These are phyloP conservation scores for Syncerus caffer DNA, from an alignment of 2,797 vertebrate species.

Conservation along the genomic window DNA sequence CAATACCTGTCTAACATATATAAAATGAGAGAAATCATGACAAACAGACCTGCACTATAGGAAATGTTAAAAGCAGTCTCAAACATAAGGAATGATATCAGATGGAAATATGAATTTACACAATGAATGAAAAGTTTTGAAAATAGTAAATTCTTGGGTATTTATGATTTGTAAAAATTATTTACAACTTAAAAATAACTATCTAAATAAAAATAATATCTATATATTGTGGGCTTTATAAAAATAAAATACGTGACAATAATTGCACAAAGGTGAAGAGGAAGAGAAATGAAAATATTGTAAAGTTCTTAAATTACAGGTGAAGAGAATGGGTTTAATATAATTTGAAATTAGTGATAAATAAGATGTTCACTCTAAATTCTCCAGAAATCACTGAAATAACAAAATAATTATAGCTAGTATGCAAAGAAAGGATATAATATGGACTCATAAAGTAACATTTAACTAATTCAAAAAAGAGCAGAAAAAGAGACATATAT, in stretches of 20 bases:
- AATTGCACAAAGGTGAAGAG: neutral
- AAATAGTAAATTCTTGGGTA: neutral
- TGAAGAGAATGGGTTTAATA: neutral
- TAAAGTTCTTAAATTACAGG: neutral
- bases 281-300: neutral
- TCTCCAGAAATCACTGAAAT: neutral
- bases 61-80: neutral
- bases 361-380: neutral
- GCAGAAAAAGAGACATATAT: neutral
- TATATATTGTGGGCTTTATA: neutral
- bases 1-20: neutral
- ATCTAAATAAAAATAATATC: neutral
- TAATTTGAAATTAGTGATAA: neutral
- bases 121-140: neutral
- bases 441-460: neutral
- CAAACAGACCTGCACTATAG: neutral
- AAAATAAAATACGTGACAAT: neutral
- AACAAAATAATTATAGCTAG: neutral
- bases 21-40: neutral
- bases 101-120: neutral
- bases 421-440: neutral
- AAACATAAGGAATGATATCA: neutral
- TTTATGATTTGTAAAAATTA: neutral
- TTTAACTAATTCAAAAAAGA: neutral
- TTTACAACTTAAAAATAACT: neutral